phyloP scores from a whole-genome alignment of 2,888 invertebrate genomes.

The Synergus laeviventris region DNA sequence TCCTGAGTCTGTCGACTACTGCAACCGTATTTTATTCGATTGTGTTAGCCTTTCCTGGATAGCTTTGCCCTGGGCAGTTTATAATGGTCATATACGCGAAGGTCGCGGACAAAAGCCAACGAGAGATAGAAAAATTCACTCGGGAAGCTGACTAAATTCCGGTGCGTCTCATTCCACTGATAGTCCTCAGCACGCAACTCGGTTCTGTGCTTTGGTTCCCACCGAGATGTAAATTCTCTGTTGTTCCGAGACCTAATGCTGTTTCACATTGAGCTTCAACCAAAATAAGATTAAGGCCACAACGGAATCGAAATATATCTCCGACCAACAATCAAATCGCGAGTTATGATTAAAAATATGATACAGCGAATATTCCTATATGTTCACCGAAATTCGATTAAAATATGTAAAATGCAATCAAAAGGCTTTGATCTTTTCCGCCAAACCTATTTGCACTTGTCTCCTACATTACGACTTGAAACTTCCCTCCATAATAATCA shows the following conservation, averaged over 20 bases:
- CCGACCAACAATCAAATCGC: background rate
- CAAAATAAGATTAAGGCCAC: conserved; percentile 14
- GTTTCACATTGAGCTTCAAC: conserved; percentile 7
- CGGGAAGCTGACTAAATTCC: conserved; percentile 59
- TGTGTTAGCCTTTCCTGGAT: conserved; percentile 54
- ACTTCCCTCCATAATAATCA: too few species aligned
- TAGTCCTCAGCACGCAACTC: conserved; percentile 33
- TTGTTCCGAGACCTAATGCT: conserved; percentile 12
- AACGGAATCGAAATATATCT: background rate
- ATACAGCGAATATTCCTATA: too few species aligned
- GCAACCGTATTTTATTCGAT: conserved; percentile 57
- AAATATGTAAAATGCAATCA: too few species aligned
- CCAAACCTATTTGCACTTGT: too few species aligned
- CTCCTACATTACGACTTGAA: too few species aligned
- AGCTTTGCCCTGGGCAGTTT: conserved; percentile 54
- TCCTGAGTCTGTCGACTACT: conserved; percentile 55
- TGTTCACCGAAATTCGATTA: too few species aligned
- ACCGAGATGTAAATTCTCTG: conserved; percentile 33
- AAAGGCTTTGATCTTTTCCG: too few species aligned
- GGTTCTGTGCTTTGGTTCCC: conserved; percentile 14
- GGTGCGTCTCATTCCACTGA: conserved; percentile 48
- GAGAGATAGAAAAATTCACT: conserved; percentile 57
- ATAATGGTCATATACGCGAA: conserved; percentile 58
- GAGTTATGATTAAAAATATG: background rate
- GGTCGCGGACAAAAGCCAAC: conserved; percentile 57